Percentiles rank a stretch among this genome's conserved stretches.
Conservation (phyloP, 2,113 vertebrate genomes). For the Gymnorhina tibicen region DNA sequence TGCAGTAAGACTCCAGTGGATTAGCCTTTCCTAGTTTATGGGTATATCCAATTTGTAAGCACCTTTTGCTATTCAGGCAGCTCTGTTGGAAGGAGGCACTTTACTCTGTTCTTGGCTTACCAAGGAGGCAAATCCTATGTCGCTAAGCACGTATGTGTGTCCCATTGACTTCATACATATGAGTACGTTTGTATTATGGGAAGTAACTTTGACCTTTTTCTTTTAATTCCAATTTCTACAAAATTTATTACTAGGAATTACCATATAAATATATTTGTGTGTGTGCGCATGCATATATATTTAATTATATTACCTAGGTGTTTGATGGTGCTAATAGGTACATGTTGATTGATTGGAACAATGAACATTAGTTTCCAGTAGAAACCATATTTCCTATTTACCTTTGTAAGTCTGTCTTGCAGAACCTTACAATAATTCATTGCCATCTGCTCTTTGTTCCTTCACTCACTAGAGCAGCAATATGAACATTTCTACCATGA, state of each 20-base stretch:
- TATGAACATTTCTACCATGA: not conserved
- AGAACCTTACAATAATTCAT: not conserved
- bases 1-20: not conserved
- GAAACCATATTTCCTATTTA: not conserved
- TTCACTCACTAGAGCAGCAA: not conserved
- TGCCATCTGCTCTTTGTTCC: not conserved
- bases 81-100: not conserved
- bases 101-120: not conserved
- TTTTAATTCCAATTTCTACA: not conserved
- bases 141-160: not conserved
- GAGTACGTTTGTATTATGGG: not conserved
- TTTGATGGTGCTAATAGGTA: not conserved
- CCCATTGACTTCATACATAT: not conserved
- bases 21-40: not conserved
- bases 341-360: not conserved
- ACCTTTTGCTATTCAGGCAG: not conserved
- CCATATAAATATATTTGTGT: not conserved
- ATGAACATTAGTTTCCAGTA: not conserved
- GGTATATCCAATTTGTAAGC: not conserved
- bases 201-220: not conserved
- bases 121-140: not conserved
- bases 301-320: not conserved
- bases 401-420: not conserved
- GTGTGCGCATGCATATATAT: rapidly evolving
- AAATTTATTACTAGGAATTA: not conserved